These are phyloP conservation scores for Lepisosteus oculatus DNA, from an alignment of 2,113 vertebrate species.

Conservation along the genomic window DNA sequence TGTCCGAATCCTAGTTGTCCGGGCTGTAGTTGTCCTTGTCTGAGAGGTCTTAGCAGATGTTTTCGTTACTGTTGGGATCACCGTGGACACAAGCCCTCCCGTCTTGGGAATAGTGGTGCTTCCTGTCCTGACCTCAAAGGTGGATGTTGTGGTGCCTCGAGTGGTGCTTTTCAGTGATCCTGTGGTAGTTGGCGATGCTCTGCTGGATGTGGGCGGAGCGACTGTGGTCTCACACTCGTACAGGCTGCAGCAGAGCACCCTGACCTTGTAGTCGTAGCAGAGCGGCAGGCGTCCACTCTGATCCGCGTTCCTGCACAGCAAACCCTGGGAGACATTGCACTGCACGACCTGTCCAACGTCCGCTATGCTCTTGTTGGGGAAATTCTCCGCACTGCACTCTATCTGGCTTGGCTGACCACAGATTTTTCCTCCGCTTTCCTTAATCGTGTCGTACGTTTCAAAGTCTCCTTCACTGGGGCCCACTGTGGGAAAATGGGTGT, in stretches of 20 bases:
- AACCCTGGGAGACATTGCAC: conserved; percentile 44
- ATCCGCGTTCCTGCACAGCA: conserved; percentile 61
- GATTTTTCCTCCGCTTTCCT: conserved; percentile 19
- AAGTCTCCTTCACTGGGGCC: conserved; percentile 43
- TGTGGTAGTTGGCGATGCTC: neutral
- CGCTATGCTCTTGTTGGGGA: conserved; percentile 22
- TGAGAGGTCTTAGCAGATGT: too few species aligned
- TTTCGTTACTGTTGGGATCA: too few species aligned
- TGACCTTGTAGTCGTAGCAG: conserved; percentile 62
- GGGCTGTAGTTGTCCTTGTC: too few species aligned
- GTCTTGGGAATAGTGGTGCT: too few species aligned
- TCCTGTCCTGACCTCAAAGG: too few species aligned
- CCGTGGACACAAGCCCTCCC: too few species aligned
- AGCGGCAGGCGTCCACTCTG: conserved; percentile 31
- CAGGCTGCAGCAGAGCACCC: conserved; percentile 48
- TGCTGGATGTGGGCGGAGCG: neutral
- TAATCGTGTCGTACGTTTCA: conserved; percentile 39
- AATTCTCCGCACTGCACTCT: conserved; percentile 48
- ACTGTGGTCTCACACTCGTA: neutral
- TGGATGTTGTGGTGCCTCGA: too few species aligned
- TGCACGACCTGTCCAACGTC: conserved; percentile 51
- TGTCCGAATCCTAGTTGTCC: too few species aligned
- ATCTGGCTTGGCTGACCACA: conserved; percentile 43
- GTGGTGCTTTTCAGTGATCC: neutral
- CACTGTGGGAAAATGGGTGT: conserved; percentile 43